Evolutionary conservation across 1,140 invertebrate species (phyloP).

Genomic region (Limonius californicus): DNA sequence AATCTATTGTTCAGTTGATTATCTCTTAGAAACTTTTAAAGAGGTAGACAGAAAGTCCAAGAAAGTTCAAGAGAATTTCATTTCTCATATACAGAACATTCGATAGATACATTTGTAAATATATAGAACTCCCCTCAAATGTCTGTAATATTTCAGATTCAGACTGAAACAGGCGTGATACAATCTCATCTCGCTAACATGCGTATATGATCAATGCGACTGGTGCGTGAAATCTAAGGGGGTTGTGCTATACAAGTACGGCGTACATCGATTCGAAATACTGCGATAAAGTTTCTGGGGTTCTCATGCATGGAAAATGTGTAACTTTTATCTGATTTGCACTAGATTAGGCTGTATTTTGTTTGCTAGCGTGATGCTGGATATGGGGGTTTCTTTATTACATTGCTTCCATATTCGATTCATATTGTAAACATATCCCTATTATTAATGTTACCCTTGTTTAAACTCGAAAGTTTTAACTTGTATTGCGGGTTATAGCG

Average conservation of each 20-base stretch:
- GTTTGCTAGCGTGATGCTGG: too few relatives aligned
- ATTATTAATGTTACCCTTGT: too few relatives aligned
- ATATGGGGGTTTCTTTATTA: too few relatives aligned
- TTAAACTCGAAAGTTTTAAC: too few relatives aligned
- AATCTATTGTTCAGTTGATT: too few relatives aligned
- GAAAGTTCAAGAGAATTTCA: not conserved
- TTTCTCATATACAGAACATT: constrained; percentile 24
- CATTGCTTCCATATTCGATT: too few relatives aligned
- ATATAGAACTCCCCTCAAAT: constrained; percentile 22
- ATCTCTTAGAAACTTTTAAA: too few relatives aligned
- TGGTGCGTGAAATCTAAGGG: constrained; percentile 13
- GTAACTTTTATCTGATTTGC: too few relatives aligned
- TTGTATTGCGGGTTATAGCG: too few relatives aligned
- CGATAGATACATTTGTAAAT: constrained; percentile 30
- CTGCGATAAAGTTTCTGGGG: not conserved
- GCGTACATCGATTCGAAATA: not conserved
- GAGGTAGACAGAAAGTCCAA: not conserved
- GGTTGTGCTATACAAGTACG: constrained; percentile 1
- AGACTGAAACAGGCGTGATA: constrained; percentile 30
- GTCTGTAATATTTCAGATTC: constrained; percentile 33
- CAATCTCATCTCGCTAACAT: constrained; percentile 34
- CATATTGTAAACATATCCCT: too few relatives aligned
- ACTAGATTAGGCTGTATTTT: too few relatives aligned
- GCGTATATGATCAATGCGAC: constrained; percentile 23
- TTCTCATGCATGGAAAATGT: not conserved